Conservation (phyloP, 2,888 invertebrate genomes). For the Mythimna impura region DNA sequence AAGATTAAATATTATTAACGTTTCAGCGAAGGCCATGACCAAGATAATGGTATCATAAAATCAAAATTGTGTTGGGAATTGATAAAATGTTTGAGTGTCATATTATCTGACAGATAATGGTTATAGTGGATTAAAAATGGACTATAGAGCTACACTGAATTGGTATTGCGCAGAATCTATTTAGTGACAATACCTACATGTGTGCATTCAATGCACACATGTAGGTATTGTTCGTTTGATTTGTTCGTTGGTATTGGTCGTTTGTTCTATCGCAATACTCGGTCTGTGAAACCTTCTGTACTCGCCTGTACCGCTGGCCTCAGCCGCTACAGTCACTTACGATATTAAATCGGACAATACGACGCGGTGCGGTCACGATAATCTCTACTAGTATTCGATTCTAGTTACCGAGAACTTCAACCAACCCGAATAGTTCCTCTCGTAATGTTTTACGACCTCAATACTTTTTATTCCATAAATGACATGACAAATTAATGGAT, state of each 20-base stretch:
- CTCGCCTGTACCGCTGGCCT: conserved; percentile 71
- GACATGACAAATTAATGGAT: conserved; percentile 91
- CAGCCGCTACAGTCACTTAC: conserved; percentile 81
- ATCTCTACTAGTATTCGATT: conserved; percentile 83
- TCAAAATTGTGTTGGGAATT: conserved; percentile 56
- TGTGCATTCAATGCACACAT: no score
- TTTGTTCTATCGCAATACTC: background rate
- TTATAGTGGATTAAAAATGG: conserved; percentile 36
- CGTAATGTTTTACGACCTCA: conserved; percentile 78
- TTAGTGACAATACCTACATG: background rate
- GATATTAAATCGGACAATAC: conserved; percentile 86
- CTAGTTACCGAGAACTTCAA: conserved; percentile 82
- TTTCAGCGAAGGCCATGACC: conserved; percentile 50
- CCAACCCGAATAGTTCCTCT: conserved; percentile 76
- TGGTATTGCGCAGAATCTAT: conserved; percentile 31
- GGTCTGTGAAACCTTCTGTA: conserved; percentile 62
- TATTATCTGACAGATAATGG: conserved; percentile 52
- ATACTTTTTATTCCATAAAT: conserved; percentile 84
- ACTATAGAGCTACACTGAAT: conserved; percentile 38
- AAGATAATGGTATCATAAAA: conserved; percentile 61
- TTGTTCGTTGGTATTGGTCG: no score
- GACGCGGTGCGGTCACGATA: conserved; percentile 79
- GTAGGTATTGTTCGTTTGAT: no score
- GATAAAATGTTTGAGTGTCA: conserved; percentile 49
- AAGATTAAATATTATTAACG: conserved; percentile 46